Evolutionary conservation across 2,888 invertebrate genomes (phyloP).

Genomic region (Andrena dorsata): DNA sequence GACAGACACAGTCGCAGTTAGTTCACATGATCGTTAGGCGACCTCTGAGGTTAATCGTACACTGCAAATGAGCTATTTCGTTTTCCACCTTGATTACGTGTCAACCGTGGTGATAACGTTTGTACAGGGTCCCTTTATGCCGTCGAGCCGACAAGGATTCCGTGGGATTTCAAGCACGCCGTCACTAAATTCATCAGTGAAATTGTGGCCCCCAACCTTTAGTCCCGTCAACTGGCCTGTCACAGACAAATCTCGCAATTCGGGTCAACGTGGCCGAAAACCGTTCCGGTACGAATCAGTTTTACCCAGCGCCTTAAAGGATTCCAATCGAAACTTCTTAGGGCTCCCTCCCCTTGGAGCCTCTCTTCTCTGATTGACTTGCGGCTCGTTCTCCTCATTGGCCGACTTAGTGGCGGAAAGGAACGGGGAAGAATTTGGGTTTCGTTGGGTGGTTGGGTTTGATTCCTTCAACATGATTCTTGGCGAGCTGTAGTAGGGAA

Average conservation of each 20-base stretch:
- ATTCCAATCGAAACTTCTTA: slow-evolving; percentile 26
- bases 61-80: slow-evolving; percentile 69
- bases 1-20: slow-evolving; percentile 15
- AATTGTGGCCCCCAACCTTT: slow-evolving; percentile 61
- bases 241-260: slow-evolving; percentile 63
- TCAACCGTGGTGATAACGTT: slow-evolving; percentile 65
- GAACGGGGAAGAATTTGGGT: too few species aligned
- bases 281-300: slow-evolving; percentile 33
- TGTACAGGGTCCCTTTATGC: slow-evolving; percentile 56
- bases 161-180: slow-evolving; percentile 53
- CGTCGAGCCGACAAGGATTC: slow-evolving; percentile 45
- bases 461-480: too few species aligned
- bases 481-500: too few species aligned
- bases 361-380: not conserved
- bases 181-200: slow-evolving; percentile 59
- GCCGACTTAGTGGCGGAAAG: too few species aligned
- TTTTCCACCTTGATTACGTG: slow-evolving; percentile 68
- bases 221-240: slow-evolving; percentile 61
- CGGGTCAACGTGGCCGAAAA: slow-evolving; percentile 40
- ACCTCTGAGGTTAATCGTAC: slow-evolving; percentile 62
- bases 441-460: too few species aligned
- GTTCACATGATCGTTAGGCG: slow-evolving; percentile 55
- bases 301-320: slow-evolving; percentile 23
- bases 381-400: too few species aligned
- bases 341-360: not conserved